These are phyloP conservation scores for Cryptotermes secundus DNA, from an alignment of 1,140 invertebrate genomes.

Conservation along the genomic window DNA sequence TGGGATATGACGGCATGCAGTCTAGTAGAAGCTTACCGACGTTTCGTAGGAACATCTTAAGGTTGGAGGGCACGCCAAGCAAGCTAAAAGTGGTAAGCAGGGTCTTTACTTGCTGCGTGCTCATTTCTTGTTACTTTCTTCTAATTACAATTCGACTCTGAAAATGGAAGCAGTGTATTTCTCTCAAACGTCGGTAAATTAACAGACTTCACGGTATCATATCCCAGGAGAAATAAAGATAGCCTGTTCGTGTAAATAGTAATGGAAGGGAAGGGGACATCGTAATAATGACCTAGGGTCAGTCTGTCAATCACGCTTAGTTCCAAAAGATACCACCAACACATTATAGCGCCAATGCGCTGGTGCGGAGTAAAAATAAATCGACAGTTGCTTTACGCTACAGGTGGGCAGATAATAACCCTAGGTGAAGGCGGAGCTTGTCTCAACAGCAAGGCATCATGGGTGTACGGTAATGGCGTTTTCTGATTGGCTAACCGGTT, in stretches of 20 bases:
- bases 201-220: too few species aligned
- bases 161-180: too few species aligned
- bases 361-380: background rate
- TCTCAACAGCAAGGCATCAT: constrained; percentile 11
- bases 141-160: too few species aligned
- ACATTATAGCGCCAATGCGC: background rate
- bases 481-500: constrained; percentile 11
- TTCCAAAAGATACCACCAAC: background rate
- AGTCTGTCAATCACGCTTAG: constrained; percentile 1
- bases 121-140: too few species aligned
- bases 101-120: too few species aligned
- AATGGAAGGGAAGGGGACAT: background rate
- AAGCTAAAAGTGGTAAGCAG: too few species aligned
- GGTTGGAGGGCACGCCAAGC: too few species aligned
- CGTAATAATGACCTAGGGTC: background rate
- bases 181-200: too few species aligned
- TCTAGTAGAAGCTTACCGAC: too few species aligned
- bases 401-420: constrained; percentile 10
- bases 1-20: too few species aligned
- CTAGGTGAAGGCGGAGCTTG: background rate
- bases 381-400: background rate
- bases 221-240: background rate
- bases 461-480: constrained; percentile 13
- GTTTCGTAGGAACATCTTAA: too few species aligned
- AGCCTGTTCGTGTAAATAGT: background rate